These are phyloP conservation scores for Picathartes gymnocephalus DNA, from an alignment of 2,113 vertebrate species.

Conservation along the genomic window DNA sequence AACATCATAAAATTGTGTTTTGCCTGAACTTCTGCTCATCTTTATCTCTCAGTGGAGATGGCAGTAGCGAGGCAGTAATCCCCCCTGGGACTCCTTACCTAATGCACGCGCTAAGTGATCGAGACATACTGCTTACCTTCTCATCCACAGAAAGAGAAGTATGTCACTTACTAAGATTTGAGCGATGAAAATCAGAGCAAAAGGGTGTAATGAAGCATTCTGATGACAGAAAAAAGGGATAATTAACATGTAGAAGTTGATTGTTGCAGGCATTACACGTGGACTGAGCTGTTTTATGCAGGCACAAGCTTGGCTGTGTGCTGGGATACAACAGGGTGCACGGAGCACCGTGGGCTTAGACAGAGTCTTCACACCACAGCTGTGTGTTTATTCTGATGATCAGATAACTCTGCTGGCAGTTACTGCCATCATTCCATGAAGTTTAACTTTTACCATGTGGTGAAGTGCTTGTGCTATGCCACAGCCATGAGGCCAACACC, in stretches of 20 bases:
- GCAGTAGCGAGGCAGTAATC: not conserved
- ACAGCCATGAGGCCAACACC: not conserved
- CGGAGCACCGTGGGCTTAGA: not conserved
- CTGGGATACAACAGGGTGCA: not conserved
- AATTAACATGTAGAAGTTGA: not conserved
- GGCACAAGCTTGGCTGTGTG: not conserved
- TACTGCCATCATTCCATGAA: not conserved
- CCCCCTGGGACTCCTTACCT: not conserved
- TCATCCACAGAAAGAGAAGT: not conserved
- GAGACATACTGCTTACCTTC: not conserved
- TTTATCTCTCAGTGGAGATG: not conserved
- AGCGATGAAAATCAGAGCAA: not conserved
- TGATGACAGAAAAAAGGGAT: not conserved
- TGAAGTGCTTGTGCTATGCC: not conserved
- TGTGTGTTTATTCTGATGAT: not conserved
- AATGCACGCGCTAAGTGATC: not conserved
- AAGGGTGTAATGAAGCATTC: not conserved
- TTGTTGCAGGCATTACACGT: not conserved
- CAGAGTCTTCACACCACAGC: not conserved
- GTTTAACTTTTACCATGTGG: not conserved
- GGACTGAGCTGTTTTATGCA: not conserved
- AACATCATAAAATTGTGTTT: not conserved
- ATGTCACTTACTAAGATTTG: not conserved
- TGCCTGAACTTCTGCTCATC: not conserved
- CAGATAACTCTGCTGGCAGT: not conserved